Base-by-base conservation (phyloP, 2,888 invertebrate species). In the Cheilosia grossa region DNA sequence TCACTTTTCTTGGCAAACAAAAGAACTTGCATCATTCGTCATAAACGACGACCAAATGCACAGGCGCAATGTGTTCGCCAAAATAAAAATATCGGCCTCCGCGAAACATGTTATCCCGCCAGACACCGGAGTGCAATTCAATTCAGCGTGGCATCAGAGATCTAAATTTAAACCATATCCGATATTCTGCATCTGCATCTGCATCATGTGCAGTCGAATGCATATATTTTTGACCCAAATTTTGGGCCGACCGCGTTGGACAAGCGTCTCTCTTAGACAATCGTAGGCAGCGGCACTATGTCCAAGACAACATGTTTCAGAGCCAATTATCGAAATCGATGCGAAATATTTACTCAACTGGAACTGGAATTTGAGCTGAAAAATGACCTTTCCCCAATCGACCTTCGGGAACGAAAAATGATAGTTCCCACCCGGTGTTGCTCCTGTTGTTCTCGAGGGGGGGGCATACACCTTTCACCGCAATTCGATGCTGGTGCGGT, bases 221-320 rank as follows among this genome's bases (percentile, higher is more conserved):
- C 67, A 78, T 56, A 66, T 70, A 21, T 53, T 67, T 63, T 53
- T 78, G 82, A 82, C 82, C 82, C 54, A 82, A 82, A 72, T 82
- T 72, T 56, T 61, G 44, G 63, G 51, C 47, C 17, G 33, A 17
- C 24, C 51, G 19, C 13, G 7, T 42, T 53, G n/a, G 21, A n/a
- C 63, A 51, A 53, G 40, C 15, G 24, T 10, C 19, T 17, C n/a
- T 30, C 24, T 30, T 15, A 49, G 19, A 61, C 30, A 61, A 61
- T 27, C 17, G 13, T 19, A 21, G 17, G 30, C 30, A 30, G 30
- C 30, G 30, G 30, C 30, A 30, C 9, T 30, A 9, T 7, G 30
- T 17, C 42, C 17, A 24, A 21, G 40, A 19, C 27, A 59, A 59
- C 24, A 59, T 42, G 19, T 56, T 54, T 19, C 33, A 15, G 1